Evolutionary conservation across 1,140 invertebrate genomes (phyloP), one percentile per base, ranked within the genome.

Genomic region (Temnothorax longispinosus): DNA sequence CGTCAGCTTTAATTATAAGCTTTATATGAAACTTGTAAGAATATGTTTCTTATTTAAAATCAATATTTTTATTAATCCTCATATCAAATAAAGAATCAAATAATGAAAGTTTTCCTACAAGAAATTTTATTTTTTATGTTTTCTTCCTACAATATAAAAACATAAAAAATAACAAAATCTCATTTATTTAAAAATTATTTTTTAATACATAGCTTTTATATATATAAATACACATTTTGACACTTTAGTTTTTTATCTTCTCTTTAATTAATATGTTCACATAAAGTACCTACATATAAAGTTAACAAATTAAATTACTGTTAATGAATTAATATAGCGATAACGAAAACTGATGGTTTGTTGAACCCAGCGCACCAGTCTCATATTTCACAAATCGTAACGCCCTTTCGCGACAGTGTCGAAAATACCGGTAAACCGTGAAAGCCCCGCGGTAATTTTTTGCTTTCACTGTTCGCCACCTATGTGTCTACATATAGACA

Each of bases 321-420:
- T 47, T 82, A 47, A 44, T 69, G 41, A 71, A 72, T 71, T 50
- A 44, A 76, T 75, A 75, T 13, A 64, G 3, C 32, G 32, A 8
- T 64, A 64, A 15, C 15, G 4, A 38, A 64, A 64, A 64, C 38
- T 64, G 38, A 38, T 64, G 27, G 18, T 32, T 21, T 4, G 44
- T 13, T 65, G 7, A 71, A 41, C n/a, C 1, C 7, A 47, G 32
- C 76, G 21, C n/a, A 5, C 1, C 27, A n/a, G 21, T 56, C 72
- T 72, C 3, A 78, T 18, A 4, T 54, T 81, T 64, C 41, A 41
- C 35, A 8, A 35, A 35, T 52, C n/a, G 47, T 35, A n/a, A 67
- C n/a, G n/a, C 27, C 69, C 74, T 82, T 84, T 84, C 27, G 41
- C 18, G 54, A 74, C 11, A 84, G 80, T 74, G 80, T 62, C 27